phyloP scores from a whole-genome alignment of 2,797 vertebrate species.

The Galaxias olidus region DNA sequence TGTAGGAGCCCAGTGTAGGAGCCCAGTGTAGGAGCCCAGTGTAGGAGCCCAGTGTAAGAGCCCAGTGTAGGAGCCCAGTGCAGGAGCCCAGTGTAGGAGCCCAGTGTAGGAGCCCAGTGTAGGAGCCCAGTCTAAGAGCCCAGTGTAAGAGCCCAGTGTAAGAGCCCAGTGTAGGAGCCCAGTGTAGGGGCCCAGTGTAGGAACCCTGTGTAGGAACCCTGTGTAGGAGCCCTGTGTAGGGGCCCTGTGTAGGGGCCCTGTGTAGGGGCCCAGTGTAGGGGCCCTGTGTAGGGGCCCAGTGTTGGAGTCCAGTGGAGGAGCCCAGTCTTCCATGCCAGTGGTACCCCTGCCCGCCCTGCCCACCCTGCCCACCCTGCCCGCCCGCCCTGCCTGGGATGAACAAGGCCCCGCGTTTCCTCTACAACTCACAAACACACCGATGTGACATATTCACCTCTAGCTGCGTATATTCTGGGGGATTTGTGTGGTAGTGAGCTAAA shows the following conservation, averaged over 20 bases:
- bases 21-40: slow-evolving; percentile 22
- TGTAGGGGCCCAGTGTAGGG: slow-evolving; percentile 14
- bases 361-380: not conserved
- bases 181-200: slow-evolving; percentile 17
- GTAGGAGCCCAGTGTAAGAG: slow-evolving; percentile 23
- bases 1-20: slow-evolving; percentile 15
- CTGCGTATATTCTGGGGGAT: not conserved
- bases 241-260: too few relatives aligned
- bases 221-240: slow-evolving; percentile 16
- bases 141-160: slow-evolving; percentile 1
- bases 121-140: slow-evolving; percentile 23
- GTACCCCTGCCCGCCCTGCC: slow-evolving; percentile 28
- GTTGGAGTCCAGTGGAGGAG: not conserved
- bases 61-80: too few relatives aligned
- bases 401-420: slow-evolving; percentile 12
- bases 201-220: too few relatives aligned
- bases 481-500: slow-evolving; percentile 1
- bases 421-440: slow-evolving; percentile 1
- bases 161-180: slow-evolving; percentile 6
- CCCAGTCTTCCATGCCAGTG: slow-evolving; percentile 31
- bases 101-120: slow-evolving; percentile 21
- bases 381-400: slow-evolving; percentile 13
- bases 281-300: too few relatives aligned
- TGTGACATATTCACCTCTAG: slow-evolving; percentile 39
- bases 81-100: not conserved